Evolutionary conservation across 92 coral and sea anemone species (phyloP).

Genomic region (Porites lobata): DNA sequence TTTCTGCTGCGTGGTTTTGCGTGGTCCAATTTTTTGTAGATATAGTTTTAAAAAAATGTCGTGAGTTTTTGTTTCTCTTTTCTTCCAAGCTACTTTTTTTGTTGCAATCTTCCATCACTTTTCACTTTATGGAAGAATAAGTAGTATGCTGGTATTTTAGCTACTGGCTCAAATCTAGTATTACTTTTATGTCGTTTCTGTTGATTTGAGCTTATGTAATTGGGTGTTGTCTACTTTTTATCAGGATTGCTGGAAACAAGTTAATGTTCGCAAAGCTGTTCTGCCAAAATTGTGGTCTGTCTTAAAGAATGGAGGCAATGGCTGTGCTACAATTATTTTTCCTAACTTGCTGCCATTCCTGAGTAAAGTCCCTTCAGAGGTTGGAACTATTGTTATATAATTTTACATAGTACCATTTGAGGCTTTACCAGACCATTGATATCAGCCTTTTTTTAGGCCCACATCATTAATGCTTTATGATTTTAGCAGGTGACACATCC

Average conservation of each 20-base stretch:
- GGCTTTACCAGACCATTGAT: no score
- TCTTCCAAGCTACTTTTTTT: no score
- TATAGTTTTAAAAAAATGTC: no score
- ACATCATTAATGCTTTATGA: no score
- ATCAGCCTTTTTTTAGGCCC: no score
- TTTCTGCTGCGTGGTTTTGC: neutral
- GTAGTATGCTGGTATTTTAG: no score
- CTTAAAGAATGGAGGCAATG: constrained; percentile 88
- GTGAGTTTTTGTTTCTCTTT: no score
- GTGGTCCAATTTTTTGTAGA: no score
- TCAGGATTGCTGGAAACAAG: constrained; percentile 96
- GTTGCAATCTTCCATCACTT: no score
- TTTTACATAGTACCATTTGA: no score
- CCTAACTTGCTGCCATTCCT: constrained; percentile 91
- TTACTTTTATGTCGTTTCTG: neutral
- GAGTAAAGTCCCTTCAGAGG: constrained; percentile 91
- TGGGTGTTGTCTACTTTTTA: neutral
- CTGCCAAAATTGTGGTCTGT: constrained; percentile 96
- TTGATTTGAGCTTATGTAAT: neutral
- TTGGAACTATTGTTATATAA: neutral
- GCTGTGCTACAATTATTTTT: constrained; percentile 81
- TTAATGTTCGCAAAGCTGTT: constrained; percentile 92
- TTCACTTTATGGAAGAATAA: no score
- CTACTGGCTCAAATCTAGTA: neutral
- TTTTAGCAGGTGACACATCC: no score